These are phyloP conservation scores for Ferrisia virgata DNA, from an alignment of 2,888 invertebrate genomes.

Conservation along the genomic window DNA sequence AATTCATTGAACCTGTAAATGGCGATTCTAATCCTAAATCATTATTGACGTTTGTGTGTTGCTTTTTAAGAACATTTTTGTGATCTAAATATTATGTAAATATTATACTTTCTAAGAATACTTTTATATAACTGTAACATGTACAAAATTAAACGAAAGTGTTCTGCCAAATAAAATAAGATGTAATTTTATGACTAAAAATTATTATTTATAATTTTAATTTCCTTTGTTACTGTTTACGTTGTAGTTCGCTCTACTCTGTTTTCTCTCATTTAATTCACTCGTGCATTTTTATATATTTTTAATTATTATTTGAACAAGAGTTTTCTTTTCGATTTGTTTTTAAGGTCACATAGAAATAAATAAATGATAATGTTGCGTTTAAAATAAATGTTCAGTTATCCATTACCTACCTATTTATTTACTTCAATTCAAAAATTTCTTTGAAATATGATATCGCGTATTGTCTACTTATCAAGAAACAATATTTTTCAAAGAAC, in stretches of 20 bases:
- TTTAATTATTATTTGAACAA: not conserved
- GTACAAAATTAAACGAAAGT: not conserved
- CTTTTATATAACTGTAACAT: constrained; percentile 9
- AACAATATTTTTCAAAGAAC: no score
- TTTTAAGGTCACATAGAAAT: not conserved
- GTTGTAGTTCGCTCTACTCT: not conserved
- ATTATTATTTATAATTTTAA: not conserved
- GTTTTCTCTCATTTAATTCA: not conserved
- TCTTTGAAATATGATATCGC: no score
- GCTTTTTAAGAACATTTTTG: not conserved
- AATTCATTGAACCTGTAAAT: not conserved
- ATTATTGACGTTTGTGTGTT: not conserved
- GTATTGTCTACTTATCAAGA: no score
- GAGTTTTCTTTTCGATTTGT: not conserved
- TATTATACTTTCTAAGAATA: not conserved
- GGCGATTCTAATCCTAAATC: not conserved
- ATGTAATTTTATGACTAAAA: constrained; percentile 7
- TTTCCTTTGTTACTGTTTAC: not conserved
- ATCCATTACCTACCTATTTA: not conserved
- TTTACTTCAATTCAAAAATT: not conserved
- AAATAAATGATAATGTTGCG: not conserved
- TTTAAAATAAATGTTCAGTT: not conserved
- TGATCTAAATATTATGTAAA: not conserved
- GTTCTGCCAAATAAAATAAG: not conserved
- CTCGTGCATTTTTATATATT: not conserved